A percentile compares a stretch with the other conserved stretches of the same genome.
Conservation (phyloP, 2,113 vertebrate genomes). For the Neogobius melanostomus region DNA sequence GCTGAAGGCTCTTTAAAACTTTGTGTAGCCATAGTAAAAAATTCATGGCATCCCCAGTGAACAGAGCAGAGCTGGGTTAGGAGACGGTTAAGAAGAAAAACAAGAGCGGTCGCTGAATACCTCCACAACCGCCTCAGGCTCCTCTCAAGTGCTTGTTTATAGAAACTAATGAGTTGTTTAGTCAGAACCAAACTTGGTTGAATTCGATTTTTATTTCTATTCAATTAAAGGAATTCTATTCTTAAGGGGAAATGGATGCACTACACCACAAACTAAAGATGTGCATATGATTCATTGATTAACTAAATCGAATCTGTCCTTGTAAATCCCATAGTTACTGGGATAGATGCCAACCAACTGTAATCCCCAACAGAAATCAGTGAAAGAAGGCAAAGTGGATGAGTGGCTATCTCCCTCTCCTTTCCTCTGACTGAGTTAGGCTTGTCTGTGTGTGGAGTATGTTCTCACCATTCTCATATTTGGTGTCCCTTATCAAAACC, state of each 20-base stretch:
- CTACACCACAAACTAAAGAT: background rate
- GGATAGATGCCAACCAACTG: background rate
- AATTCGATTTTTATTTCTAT: background rate
- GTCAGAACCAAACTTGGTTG: background rate
- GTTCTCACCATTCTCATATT: too few relatives aligned
- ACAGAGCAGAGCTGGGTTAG: background rate
- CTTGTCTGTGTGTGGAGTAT: too few relatives aligned
- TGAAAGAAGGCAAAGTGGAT: too few relatives aligned
- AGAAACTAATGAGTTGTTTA: background rate
- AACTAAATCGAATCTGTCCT: background rate
- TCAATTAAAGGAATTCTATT: background rate
- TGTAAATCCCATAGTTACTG: background rate
- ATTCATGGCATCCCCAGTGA: slow-evolving; percentile 14
- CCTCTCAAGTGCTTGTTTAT: slow-evolving; percentile 1
- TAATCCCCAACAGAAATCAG: background rate
- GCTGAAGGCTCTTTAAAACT: slow-evolving; percentile 24
- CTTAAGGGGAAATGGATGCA: background rate
- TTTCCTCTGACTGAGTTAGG: too few relatives aligned
- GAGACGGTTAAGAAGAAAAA: background rate
- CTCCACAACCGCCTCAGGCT: background rate
- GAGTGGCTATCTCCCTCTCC: too few relatives aligned
- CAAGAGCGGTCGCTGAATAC: background rate
- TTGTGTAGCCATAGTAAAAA: slow-evolving; percentile 25
- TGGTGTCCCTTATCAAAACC: too few relatives aligned
- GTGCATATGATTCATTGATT: background rate